phyloP scores from a whole-genome alignment of 2,113 vertebrate species.

The Pygoscelis antarcticus region DNA sequence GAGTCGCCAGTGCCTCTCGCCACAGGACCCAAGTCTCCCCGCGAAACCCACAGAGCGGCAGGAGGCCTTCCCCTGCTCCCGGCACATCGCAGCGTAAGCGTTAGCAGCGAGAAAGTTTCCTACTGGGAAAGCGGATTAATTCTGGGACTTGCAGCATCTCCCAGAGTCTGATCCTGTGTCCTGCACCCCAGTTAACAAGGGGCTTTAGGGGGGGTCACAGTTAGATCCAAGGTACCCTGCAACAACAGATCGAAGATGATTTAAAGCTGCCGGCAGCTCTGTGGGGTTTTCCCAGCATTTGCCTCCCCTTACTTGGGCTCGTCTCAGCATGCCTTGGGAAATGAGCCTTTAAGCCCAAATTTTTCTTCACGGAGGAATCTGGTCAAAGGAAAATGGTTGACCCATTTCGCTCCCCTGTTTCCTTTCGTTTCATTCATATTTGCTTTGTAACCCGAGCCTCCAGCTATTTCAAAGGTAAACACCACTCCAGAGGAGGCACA shows the following conservation, averaged over 20 bases:
- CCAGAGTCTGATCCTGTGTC: background rate
- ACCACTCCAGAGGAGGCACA: background rate
- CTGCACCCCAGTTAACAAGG: background rate
- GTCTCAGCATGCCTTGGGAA: background rate
- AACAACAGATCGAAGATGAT: background rate
- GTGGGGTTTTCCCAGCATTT: background rate
- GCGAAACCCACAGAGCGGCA: background rate
- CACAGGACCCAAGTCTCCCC: background rate
- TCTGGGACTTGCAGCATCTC: background rate
- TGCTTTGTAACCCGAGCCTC: background rate
- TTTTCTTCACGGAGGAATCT: background rate
- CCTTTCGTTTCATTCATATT: background rate
- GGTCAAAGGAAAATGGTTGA: background rate
- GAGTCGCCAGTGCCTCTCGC: background rate
- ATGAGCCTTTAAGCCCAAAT: background rate
- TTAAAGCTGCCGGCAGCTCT: background rate
- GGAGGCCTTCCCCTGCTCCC: background rate
- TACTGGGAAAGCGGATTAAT: background rate
- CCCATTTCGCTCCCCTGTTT: background rate
- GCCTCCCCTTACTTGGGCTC: background rate
- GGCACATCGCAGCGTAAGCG: accelerated
- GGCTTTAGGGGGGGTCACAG: background rate
- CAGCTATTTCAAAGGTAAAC: background rate
- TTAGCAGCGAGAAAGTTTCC: background rate
- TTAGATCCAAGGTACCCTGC: accelerated